Base-by-base conservation (phyloP, 2,797 vertebrate species). In the Champsocephalus gunnari region DNA sequence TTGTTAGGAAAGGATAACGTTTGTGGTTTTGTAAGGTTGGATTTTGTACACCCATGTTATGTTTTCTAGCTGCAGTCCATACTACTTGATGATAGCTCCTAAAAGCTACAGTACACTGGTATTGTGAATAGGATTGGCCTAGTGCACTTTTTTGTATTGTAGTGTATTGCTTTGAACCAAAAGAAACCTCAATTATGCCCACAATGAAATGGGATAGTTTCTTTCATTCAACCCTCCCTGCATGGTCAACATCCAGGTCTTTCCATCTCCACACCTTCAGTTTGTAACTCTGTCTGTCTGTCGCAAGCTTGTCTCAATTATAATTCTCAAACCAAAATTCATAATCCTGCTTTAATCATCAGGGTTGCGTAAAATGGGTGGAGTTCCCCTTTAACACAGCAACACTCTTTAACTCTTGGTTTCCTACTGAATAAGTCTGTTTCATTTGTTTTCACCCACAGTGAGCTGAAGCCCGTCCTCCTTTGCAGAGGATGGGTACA, bases 401-500 rank as follows among this genome's bases (percentile, higher is more conserved):
- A 17, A 5, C 5, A 51, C 63, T 47, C 65, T 61, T 70, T 44
- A 41, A 28, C 43, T 4, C 2, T 12, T 13, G 4, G 0, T 44
- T 9, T 55, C 11, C 45, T 9, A 0, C 24, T 67, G 10, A 65
- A 53, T 60, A 17, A 24, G 47, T 44, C n/a, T 71, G 17, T 76
- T 70, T 47, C 56, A 10, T 61, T 13, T 72, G 74, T 81, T 54
- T 76, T 77, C 48, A 12, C 16, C 56, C 48, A 64, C 87, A 91
- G 89, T 32, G 66, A 87, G 87, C 87, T 82, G 84, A 84, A 71
- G 65, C 73, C 66, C 49, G 77, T 79, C 85, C 83, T 89, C 71
- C 51, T 66, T 2, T 14, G n/a, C 64, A 54, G 75, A 13, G 85
- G 88, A 98, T 98, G 97, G 97, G 97, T 9, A 98, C 97, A 79